Percentiles rank a stretch among this genome's conserved stretches.
phyloP scores from a whole-genome alignment of 2,888 invertebrate species.

The Spilosoma lubricipeda region DNA sequence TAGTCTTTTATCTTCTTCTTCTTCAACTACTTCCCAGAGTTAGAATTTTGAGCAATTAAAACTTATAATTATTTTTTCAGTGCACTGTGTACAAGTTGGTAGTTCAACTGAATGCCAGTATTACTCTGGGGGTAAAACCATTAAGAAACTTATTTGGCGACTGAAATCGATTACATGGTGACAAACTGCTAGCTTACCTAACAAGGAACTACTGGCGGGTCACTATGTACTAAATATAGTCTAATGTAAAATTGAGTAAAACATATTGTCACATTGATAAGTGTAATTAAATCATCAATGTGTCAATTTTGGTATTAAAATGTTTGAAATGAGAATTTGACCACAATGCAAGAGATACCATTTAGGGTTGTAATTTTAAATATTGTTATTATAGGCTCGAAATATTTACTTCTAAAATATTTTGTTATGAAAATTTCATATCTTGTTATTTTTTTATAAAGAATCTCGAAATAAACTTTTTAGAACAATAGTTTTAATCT shows the following conservation, averaged over 20 bases:
- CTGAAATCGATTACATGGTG: slow-evolving; percentile 2
- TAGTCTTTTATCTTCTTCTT: neutral
- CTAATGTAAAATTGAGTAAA: neutral
- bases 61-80: neutral
- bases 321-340: neutral
- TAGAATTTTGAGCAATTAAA: neutral
- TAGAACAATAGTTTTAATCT: neutral
- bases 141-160: slow-evolving; percentile 9
- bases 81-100: slow-evolving; percentile 1
- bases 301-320: neutral
- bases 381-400: neutral
- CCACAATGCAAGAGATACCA: neutral
- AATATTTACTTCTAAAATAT: neutral
- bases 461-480: neutral
- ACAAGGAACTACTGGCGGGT: neutral
- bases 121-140: neutral
- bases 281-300: neutral
- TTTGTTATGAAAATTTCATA: too few relatives aligned
- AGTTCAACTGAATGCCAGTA: slow-evolving; percentile 8
- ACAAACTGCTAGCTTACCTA: neutral
- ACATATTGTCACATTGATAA: neutral
- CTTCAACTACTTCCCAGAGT: neutral
- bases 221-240: neutral
- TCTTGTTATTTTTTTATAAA: neutral
- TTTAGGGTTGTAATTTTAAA: neutral